phyloP scores from a whole-genome alignment of 2,113 vertebrate species.

The Neotoma lepida region DNA sequence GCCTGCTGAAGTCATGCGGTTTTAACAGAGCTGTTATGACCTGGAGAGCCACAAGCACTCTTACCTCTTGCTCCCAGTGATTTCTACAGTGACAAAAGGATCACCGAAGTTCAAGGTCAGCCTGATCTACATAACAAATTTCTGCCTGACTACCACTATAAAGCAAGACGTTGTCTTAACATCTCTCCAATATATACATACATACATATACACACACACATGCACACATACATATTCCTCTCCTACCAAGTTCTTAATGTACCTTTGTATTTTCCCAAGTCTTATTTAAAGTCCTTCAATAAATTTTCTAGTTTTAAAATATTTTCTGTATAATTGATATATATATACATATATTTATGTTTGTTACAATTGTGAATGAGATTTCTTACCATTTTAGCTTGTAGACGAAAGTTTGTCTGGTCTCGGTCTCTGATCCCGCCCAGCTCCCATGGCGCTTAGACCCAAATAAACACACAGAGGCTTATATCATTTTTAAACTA shows the following conservation, averaged over 20 bases:
- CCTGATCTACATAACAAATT: not conserved
- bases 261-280: not conserved
- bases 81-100: not conserved
- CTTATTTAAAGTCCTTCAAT: not conserved
- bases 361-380: not conserved
- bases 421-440: too few species aligned
- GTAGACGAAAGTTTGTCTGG: too few species aligned
- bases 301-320: constrained; percentile 37
- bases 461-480: too few species aligned
- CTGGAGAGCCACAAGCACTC: not conserved
- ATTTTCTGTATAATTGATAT: not conserved
- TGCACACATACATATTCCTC: not conserved
- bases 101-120: not conserved
- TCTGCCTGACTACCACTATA: accelerated
- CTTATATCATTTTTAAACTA: too few species aligned
- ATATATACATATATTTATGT: not conserved
- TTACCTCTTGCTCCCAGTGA: not conserved
- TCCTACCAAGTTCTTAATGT: not conserved
- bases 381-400: not conserved
- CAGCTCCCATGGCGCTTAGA: too few species aligned
- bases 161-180: not conserved
- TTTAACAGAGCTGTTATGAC: not conserved
- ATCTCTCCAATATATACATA: not conserved
- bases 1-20: not conserved
- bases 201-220: not conserved